Evolutionary conservation across 2,113 vertebrate species (phyloP).

Genomic region (Corvus hawaiiensis): DNA sequence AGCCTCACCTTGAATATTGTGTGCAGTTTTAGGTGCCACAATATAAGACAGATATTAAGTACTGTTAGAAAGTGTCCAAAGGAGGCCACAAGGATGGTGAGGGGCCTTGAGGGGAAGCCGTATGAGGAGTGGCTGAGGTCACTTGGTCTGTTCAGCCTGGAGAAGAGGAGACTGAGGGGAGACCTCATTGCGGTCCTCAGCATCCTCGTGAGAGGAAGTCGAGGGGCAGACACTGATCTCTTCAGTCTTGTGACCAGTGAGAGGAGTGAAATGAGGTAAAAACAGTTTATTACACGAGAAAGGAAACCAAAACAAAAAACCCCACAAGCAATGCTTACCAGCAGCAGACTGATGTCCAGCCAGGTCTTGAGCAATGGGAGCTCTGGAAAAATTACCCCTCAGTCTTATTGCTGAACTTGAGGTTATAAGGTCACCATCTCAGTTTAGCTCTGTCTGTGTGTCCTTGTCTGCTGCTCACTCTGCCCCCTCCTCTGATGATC

Average conservation of each 20-base stretch:
- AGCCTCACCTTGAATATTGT: accelerated
- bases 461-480: background rate
- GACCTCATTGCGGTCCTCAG: background rate
- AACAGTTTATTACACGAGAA: background rate
- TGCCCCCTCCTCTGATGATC: background rate
- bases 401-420: background rate
- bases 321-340: background rate
- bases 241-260: background rate
- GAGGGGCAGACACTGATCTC: background rate
- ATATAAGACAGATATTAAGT: accelerated
- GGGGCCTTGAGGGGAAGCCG: background rate
- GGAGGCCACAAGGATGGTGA: background rate
- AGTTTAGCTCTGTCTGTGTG: background rate
- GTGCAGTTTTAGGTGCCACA: background rate
- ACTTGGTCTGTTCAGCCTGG: background rate
- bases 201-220: background rate
- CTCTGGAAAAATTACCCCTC: background rate
- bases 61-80: background rate
- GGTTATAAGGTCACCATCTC: background rate
- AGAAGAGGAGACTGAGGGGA: background rate
- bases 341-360: background rate
- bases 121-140: accelerated
- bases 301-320: background rate
- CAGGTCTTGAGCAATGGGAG: background rate
- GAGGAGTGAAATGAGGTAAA: background rate